Evolutionary conservation across 2,888 invertebrate species (phyloP).

Genomic region (Ceramica pisi): DNA sequence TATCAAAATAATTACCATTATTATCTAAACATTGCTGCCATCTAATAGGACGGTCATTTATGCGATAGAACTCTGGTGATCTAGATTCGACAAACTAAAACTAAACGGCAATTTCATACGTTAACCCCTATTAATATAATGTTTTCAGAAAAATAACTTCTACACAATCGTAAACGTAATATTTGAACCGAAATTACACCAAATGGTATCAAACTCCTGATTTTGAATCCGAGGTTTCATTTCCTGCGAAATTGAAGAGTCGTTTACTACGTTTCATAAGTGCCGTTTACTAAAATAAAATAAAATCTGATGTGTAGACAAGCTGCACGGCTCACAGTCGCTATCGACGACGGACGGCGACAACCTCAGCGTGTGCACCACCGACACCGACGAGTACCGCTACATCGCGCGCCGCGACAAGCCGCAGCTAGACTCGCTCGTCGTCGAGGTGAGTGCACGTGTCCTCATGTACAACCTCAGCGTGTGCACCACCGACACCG

Average conservation of each 20-base stretch:
- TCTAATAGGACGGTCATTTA: no score
- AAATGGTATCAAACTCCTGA: background rate
- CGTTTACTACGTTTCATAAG: background rate
- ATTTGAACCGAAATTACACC: background rate
- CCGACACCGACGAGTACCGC: slow-evolving; percentile 80
- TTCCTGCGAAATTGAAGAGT: no score
- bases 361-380: slow-evolving; percentile 83
- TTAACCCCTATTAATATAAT: no score
- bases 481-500: slow-evolving; percentile 73
- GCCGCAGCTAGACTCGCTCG: slow-evolving; percentile 75
- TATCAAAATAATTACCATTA: no score
- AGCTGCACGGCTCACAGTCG: slow-evolving; percentile 84
- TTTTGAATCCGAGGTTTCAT: background rate
- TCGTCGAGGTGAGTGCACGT: slow-evolving; percentile 75
- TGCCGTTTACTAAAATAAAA: background rate
- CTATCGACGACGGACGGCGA: slow-evolving; percentile 83
- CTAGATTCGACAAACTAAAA: no score
- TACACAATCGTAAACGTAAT: background rate
- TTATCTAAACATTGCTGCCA: no score
- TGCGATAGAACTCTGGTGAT: no score
- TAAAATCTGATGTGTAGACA: slow-evolving; percentile 70
- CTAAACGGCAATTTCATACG: no score
- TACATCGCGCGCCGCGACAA: slow-evolving; percentile 72
- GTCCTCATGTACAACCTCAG: background rate
- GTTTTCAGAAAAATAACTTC: background rate